Evolutionary conservation across 2,888 invertebrate species (phyloP), one percentile per base, ranked within the genome.

Genomic region (Chymomyza procnemis): DNA sequence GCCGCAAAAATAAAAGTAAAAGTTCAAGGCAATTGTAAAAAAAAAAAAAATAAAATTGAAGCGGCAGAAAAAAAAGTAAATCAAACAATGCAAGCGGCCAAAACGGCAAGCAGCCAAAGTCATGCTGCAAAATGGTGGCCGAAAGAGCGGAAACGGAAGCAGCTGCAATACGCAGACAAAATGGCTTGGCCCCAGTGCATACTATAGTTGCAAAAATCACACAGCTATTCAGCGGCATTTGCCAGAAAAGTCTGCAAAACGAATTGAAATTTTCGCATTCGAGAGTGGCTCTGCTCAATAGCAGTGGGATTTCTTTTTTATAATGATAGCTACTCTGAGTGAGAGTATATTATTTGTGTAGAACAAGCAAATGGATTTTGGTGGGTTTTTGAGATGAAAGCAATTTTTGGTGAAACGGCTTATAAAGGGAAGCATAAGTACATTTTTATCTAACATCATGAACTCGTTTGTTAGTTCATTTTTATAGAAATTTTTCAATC

Each of bases 71-170:
- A 26, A 50, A 34, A 61, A 52, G 26, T 46, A 62, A 55, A 62
- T 62, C 62, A 62, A 54, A 62, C 55, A 62, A 62, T 62, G 62
- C 62, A 52, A 62, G 55, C 55, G 55, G 55, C 54, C 62, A 62
- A 62, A 62, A 62, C 16, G 62, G 19, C 54, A 62, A 62, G 54
- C 54, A 62, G 55, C 62, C 54, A 62, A 62, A 46, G 54, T 21
- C 65, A 61, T 57, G 64, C 64, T 62, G 34, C 47, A 26, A 6
- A 63, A 9, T 18, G 34, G 34, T 12, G 34, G 34, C 34, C 34
- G 34, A 19, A 57, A 4, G 58, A 67, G 34, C 52, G 71, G 73
- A 79, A 61, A 48, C 64, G 68, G 67, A 73, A 79, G 59, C 57
- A 65, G 62, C 73, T 75, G 62, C 46, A 54, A 41, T 59, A 67